These are phyloP conservation scores for Sander lucioperca DNA, from an alignment of 2,113 vertebrate genomes.

Conservation along the genomic window DNA sequence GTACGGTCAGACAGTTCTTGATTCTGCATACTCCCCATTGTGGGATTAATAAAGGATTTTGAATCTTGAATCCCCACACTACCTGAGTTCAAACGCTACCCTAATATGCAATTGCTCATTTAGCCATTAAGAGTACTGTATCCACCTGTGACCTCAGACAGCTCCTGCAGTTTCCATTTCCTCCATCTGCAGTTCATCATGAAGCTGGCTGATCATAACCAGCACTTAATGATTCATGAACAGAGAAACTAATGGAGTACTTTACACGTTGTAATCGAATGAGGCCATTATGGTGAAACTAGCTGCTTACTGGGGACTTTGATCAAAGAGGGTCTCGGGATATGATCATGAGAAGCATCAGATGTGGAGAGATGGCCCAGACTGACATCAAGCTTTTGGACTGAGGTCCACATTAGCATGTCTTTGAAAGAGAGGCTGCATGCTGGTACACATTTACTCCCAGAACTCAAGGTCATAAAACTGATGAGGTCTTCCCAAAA, in stretches of 20 bases:
- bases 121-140: slow-evolving; percentile 59
- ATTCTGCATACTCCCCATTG: slow-evolving; percentile 1
- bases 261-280: slow-evolving; percentile 84
- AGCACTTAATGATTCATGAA: slow-evolving; percentile 86
- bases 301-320: slow-evolving; percentile 77
- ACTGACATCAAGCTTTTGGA: slow-evolving; percentile 68
- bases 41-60: no score
- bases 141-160: slow-evolving; percentile 72
- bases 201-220: slow-evolving; percentile 80
- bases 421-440: slow-evolving; percentile 65
- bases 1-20: slow-evolving; percentile 6
- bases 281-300: slow-evolving; percentile 79
- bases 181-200: slow-evolving; percentile 79
- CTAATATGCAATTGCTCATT: slow-evolving; percentile 63
- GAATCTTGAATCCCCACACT: background rate
- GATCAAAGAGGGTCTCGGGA: slow-evolving; percentile 74
- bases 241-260: slow-evolving; percentile 83
- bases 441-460: slow-evolving; percentile 41
- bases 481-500: slow-evolving; percentile 30
- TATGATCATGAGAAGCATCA: slow-evolving; percentile 74
- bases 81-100: slow-evolving; percentile 40
- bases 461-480: slow-evolving; percentile 34
- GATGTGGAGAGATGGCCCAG: slow-evolving; percentile 58
- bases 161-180: slow-evolving; percentile 74
- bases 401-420: slow-evolving; percentile 66